Base-by-base conservation (phyloP, 2,797 vertebrate species). In the Karalla daura region DNA sequence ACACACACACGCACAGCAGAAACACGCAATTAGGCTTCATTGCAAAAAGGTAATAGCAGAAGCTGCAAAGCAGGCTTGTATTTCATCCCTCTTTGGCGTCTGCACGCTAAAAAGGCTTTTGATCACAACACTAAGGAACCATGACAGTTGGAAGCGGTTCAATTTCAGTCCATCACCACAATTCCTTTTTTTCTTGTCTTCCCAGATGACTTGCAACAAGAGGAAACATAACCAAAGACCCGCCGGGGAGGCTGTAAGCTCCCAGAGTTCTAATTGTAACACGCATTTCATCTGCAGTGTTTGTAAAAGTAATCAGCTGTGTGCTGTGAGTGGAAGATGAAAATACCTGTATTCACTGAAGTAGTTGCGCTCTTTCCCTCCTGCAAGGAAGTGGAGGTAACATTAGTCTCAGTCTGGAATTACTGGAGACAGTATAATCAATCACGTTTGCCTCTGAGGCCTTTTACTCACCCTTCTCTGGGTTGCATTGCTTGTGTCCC, bases 281-380 rank as follows among this genome's bases (percentile, higher is more conserved):
- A 70, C 46, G 47, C 69, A 77, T 75, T 81, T 80, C 82, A 83
- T 85, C 74, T 86, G 83, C n/a, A 25, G 56, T 30, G 53, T 64
- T 83, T 83, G 74, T 44, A 41, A 84, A 85, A 79, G 83, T 69
- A 74, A 85, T 87, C 59, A 76, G 40, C 63, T 59, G 59, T 59
- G 59, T 25, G 63, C 47, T 56, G 58, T 46, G 30, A 35, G 25
- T 76, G 78, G 69, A 65, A 23, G 25, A 69, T 46, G 43, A 84
- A 65, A 35, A 56, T 96, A 99, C 97, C 96, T 97, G 95, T 96
- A 98, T 79, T 98, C 97, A 80, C 96, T 96, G 40, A 95, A 96
- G 90, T 95, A 96, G 87, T 93, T 94, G 73, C 91, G 94, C 68
- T 96, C 96, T 85, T 96, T 98, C 46, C 94, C 93, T 76, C 95